phyloP scores from a whole-genome alignment of 2,888 invertebrate genomes.

The Eudasyphora cyanicolor region DNA sequence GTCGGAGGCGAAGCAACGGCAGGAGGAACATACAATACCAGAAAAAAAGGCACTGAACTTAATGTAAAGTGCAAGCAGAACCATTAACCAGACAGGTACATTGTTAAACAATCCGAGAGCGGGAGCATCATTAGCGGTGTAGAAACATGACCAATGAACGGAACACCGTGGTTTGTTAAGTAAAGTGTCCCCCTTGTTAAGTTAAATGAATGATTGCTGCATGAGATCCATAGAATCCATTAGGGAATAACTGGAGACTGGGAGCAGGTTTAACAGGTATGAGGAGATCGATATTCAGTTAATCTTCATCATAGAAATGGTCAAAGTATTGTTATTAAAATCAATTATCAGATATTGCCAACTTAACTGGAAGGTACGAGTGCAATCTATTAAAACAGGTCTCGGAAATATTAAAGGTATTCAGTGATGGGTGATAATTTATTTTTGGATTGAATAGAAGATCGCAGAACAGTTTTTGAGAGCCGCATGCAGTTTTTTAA shows the following conservation, averaged over 20 bases:
- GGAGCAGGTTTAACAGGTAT: slow-evolving; percentile 23
- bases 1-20: neutral
- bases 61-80: neutral
- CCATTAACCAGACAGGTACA: neutral
- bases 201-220: slow-evolving; percentile 6
- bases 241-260: too few relatives aligned
- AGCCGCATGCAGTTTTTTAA: too few relatives aligned
- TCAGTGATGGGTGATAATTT: neutral
- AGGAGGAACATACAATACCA: neutral
- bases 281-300: neutral
- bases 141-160: neutral
- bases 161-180: neutral
- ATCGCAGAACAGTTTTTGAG: too few relatives aligned
- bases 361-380: neutral
- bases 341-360: slow-evolving; percentile 8
- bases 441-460: too few relatives aligned
- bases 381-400: neutral
- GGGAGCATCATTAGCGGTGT: neutral
- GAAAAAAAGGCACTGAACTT: too few relatives aligned
- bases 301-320: neutral
- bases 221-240: slow-evolving; percentile 20
- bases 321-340: slow-evolving; percentile 9
- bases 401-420: neutral
- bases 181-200: slow-evolving; percentile 14
- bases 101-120: too few relatives aligned